These are phyloP conservation scores for Lasiurus borealis DNA, from an alignment of 2,113 vertebrate genomes.

Conservation along the genomic window DNA sequence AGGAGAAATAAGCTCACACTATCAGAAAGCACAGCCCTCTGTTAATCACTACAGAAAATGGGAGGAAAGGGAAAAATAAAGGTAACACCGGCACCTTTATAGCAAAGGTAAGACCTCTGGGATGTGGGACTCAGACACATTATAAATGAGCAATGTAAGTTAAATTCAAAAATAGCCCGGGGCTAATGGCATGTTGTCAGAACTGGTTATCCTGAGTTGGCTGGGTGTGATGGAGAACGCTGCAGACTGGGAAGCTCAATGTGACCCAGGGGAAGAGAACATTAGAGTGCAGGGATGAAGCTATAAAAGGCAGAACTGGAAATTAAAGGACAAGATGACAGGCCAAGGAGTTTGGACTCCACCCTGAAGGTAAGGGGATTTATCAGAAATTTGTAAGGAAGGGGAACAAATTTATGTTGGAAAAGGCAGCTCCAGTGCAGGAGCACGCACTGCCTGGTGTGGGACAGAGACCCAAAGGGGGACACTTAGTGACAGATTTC, in stretches of 20 bases:
- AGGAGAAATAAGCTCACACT: not conserved
- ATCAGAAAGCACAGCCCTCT: not conserved
- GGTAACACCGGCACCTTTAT: not conserved
- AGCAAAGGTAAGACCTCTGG: conserved; percentile 46
- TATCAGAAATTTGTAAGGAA: not conserved
- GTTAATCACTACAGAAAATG: conserved; percentile 20
- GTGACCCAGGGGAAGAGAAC: not conserved
- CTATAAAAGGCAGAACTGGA: not conserved
- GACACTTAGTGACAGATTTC: not conserved
- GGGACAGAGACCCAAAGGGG: not conserved
- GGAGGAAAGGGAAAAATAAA: conserved; percentile 21
- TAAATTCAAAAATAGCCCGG: conserved; percentile 57
- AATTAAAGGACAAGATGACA: not conserved
- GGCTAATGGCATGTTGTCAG: not conserved
- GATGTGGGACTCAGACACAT: not conserved
- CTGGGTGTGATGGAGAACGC: not conserved
- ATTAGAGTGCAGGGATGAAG: not conserved
- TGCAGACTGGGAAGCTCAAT: not conserved
- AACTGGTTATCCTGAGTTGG: not conserved
- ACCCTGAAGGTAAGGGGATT: not conserved
- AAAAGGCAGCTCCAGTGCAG: not conserved
- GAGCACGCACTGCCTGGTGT: not conserved
- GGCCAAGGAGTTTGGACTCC: not conserved
- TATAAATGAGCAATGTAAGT: conserved; percentile 8
- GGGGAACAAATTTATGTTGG: not conserved